These are phyloP conservation scores for Spatulosminthurus flaviceps DNA, from an alignment of 2,888 invertebrate species.

Conservation along the genomic window DNA sequence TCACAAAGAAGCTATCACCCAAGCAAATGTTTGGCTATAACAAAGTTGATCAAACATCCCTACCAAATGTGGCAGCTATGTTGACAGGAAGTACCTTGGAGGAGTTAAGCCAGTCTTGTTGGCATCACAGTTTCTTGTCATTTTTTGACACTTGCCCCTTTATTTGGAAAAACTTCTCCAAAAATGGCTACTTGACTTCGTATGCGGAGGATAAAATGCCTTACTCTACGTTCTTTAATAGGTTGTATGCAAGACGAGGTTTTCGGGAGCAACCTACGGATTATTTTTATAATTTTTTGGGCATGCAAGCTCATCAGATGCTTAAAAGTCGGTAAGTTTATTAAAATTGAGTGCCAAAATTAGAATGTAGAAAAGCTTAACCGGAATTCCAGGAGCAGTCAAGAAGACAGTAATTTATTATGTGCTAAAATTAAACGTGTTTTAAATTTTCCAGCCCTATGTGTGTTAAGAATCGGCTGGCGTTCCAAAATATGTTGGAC, in stretches of 20 bases:
- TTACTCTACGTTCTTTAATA: conserved; percentile 1
- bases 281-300: conserved; percentile 8
- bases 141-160: conserved; percentile 26
- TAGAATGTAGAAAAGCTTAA: too few relatives aligned
- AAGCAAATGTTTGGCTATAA: conserved; percentile 7
- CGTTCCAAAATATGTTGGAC: not conserved
- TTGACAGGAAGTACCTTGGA: conserved; percentile 12
- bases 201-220: conserved; percentile 23
- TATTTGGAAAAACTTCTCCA: conserved; percentile 28
- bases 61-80: conserved; percentile 3
- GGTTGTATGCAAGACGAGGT: conserved; percentile 1
- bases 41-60: not conserved
- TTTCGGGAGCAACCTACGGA: not conserved
- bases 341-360: too few relatives aligned
- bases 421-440: not conserved
- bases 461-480: conserved; percentile 6
- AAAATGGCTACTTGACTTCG: conserved; percentile 11
- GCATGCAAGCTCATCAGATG: not conserved
- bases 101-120: not conserved
- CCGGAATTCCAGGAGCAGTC: too few relatives aligned
- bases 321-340: not conserved
- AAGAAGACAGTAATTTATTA: not conserved
- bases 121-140: not conserved
- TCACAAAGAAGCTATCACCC: not conserved
- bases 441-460: not conserved